phyloP scores from a whole-genome alignment of 1,140 invertebrate species.

The Leptinotarsa defecta region DNA sequence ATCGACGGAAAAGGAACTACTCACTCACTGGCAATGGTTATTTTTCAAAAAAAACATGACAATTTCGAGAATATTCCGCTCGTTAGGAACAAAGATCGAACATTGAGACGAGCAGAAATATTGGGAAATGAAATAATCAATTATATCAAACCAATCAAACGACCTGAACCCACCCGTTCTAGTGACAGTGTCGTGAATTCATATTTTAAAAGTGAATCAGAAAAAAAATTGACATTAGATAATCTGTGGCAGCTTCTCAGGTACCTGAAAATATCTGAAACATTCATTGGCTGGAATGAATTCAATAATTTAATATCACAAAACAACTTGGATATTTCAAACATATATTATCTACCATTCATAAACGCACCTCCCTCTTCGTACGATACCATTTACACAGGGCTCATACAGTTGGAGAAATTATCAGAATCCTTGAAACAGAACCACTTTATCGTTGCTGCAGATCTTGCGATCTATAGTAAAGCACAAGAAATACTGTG shows the following conservation, averaged over 20 bases:
- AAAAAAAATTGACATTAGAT: not conserved
- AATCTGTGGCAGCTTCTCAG: conserved; percentile 12
- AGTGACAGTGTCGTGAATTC: not conserved
- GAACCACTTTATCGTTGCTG: conserved; percentile 20
- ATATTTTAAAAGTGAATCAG: not conserved
- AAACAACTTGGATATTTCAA: conserved; percentile 18
- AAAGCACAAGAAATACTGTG: conserved; percentile 27
- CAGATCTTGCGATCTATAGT: conserved; percentile 25
- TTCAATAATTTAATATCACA: not conserved
- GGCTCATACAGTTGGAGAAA: conserved; percentile 15
- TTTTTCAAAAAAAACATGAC: conserved; percentile 11
- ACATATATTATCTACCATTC: conserved; percentile 26
- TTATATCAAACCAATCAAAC: not conserved
- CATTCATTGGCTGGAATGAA: conserved; percentile 9
- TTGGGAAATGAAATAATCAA: conserved; percentile 2
- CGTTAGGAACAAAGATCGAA: not conserved
- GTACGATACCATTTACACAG: conserved; percentile 24
- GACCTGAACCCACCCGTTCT: conserved; percentile 18
- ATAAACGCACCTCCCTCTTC: conserved; percentile 15
- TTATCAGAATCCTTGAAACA: conserved; percentile 20
- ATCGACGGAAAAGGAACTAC: conserved; percentile 9
- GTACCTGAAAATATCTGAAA: not conserved
- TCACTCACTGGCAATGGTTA: conserved; percentile 6
- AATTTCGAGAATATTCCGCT: not conserved
- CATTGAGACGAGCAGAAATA: not conserved